Evolutionary conservation across 2,888 invertebrate species (phyloP).

Genomic region (Alloscopus bannaensis): DNA sequence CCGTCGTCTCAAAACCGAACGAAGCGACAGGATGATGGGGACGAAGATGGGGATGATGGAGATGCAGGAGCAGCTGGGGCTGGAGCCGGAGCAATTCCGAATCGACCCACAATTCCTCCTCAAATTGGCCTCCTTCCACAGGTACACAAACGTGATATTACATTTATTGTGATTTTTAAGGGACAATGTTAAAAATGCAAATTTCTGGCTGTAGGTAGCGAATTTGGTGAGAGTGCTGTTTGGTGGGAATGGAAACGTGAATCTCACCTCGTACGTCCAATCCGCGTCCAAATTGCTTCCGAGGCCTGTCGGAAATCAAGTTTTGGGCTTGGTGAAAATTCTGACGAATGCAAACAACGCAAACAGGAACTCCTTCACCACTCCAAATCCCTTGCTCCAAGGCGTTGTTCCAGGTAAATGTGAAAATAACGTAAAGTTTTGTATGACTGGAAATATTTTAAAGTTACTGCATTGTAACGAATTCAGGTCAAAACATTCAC

Average conservation of each 20-base stretch:
- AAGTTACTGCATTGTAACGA: too few relatives aligned
- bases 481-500: conserved; percentile 35
- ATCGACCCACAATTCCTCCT: conserved; percentile 52
- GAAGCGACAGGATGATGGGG: conserved; percentile 63
- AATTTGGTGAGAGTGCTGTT: conserved; percentile 72
- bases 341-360: conserved; percentile 54
- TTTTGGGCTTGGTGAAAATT: conserved; percentile 70
- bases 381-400: conserved; percentile 34
- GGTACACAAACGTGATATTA: conserved; percentile 30
- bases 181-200: neutral
- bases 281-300: conserved; percentile 68
- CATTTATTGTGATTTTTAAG: neutral
- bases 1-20: conserved; percentile 36
- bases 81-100: conserved; percentile 20
- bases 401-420: neutral
- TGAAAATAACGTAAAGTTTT: too few relatives aligned
- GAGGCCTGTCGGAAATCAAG: conserved; percentile 70
- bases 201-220: conserved; percentile 64
- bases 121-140: conserved; percentile 67
- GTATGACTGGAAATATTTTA: too few relatives aligned
- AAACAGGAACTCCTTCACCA: conserved; percentile 55
- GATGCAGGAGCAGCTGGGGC: conserved; percentile 35
- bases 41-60: conserved; percentile 62
- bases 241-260: conserved; percentile 69
- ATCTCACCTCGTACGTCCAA: conserved; percentile 71